Evolutionary conservation across 2,797 vertebrate species (phyloP), one percentile per base, ranked within the genome.

Genomic region (Benthosema pterotum): DNA sequence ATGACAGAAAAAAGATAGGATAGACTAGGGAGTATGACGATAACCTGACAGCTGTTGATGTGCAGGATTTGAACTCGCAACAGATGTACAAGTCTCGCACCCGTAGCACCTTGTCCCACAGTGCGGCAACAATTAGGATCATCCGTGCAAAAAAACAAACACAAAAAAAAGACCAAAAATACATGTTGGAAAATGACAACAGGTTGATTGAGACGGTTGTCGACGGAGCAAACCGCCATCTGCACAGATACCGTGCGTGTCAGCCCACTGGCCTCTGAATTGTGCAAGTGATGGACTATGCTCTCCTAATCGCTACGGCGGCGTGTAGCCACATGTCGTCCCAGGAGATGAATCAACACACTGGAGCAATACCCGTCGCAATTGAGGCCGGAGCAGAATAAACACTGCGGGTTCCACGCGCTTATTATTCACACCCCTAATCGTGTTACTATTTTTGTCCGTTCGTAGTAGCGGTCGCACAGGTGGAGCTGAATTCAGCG

Each of bases 401-500:
- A 76, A 51, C 42, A 9, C 8, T 52, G 70, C 64, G 71, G 75
- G 60, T 73, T 76, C 7, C 57, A 3, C 48, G 47, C 49, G 69
- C 60, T 52, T 38, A 60, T 18, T 71, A 60, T 18, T 71, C 60
- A 68, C 15, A 57, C 42, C 48, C 38, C 12, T 50, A 49, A 55
- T 68, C 63, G 63, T n/a, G 57, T 2, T 60, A 78, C 13, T 43
- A 71, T 71, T 76, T 52, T 46, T 38, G 64, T 51, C 52, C 32
- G 56, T 57, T 32, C 5, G 7, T 57, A 15, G 7, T 57, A 15
- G 57, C 11, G 72, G 56, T 52, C 65, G 60, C 45, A 51, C 74
- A 84, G 79, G 87, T 83, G 66, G 60, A 60, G 63, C 63, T 57
- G 57, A 76, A 79, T 70, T 66, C 68, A 60, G 25, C 32, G 69